Evolutionary conservation across 1,140 invertebrate genomes (phyloP).

Genomic region (Chlorops oryzae): DNA sequence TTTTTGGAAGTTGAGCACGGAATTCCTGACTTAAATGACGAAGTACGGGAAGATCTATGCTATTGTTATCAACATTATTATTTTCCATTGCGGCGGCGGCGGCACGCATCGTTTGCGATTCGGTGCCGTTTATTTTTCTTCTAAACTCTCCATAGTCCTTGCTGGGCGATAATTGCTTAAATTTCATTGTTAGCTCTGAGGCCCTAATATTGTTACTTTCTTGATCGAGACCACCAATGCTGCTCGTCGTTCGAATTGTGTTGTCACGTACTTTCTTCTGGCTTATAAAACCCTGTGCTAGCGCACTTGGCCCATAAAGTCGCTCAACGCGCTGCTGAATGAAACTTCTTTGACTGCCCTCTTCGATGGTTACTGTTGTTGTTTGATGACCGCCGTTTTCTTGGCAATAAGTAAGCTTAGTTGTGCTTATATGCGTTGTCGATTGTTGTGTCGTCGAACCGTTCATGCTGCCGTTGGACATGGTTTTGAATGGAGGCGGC

Average conservation of each 20-base stretch:
- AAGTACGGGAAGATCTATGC: slow-evolving; percentile 61
- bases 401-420: not conserved
- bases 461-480: slow-evolving; percentile 5
- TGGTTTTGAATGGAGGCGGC: slow-evolving; percentile 15
- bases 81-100: not conserved
- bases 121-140: slow-evolving; percentile 40
- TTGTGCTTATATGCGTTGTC: not conserved
- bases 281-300: slow-evolving; percentile 76
- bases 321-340: slow-evolving; percentile 82
- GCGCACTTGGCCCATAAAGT: slow-evolving; percentile 75
- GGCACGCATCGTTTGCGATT: not conserved
- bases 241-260: slow-evolving; percentile 14
- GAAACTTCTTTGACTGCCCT: slow-evolving; percentile 54
- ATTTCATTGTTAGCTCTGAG: slow-evolving; percentile 37
- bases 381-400: not conserved
- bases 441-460: not conserved
- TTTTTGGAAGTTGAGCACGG: slow-evolving; percentile 69
- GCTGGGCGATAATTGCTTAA: slow-evolving; percentile 38
- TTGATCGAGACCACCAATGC: not conserved
- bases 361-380: slow-evolving; percentile 1
- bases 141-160: slow-evolving; percentile 48
- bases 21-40: slow-evolving; percentile 78
- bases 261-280: slow-evolving; percentile 49
- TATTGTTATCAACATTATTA: slow-evolving; percentile 10
- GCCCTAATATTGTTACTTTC: slow-evolving; percentile 15